Evolutionary conservation across 2,888 invertebrate genomes (phyloP), one percentile per base, ranked within the genome.

Genomic region (Epsilonema sp.): DNA sequence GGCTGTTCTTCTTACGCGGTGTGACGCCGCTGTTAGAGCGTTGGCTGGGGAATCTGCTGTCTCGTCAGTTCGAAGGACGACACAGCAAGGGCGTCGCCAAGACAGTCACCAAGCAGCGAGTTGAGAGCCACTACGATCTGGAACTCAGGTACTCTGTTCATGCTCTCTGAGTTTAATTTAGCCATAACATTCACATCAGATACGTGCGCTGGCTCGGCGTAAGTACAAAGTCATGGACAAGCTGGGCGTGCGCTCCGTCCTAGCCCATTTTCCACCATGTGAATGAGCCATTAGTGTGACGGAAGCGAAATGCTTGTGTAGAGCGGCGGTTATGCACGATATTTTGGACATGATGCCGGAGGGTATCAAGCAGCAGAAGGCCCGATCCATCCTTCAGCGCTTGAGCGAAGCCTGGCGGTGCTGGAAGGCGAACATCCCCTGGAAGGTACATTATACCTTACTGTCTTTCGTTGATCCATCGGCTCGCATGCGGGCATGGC

Each of bases 281-380:
- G n/a, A n/a, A n/a, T n/a, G n/a, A n/a, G n/a, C n/a, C n/a, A n/a
- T n/a, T n/a, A n/a, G n/a, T n/a, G n/a, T n/a, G n/a, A n/a, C n/a
- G n/a, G n/a, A n/a, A n/a, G n/a, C n/a, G n/a, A n/a, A n/a, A n/a
- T n/a, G n/a, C n/a, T 3, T 51, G 64, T 38, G 3, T 46, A 58
- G 58, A 8, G 63, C 64, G 13, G 59, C 62, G 60, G 71, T 76
- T 19, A 78, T 78, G 77, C 77, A 78, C 61, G 97, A 99, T 64
- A 99, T 99, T 55, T 81, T 99, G n/a, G 97, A 99, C 63, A 99
- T 99, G 97, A 99, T 99, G 97, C 97, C 97, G 0, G 97, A 97
- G 69, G 97, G 97, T 54, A 97, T 99, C 65, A 99, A 99, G 65
- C 97, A 97, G 69, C 97, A 97, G 70, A 99, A 99, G 68, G 97